Evolutionary conservation across 2,797 vertebrate species (phyloP), one percentile per base, ranked within the genome.

Genomic region (Lateolabrax maculatus): DNA sequence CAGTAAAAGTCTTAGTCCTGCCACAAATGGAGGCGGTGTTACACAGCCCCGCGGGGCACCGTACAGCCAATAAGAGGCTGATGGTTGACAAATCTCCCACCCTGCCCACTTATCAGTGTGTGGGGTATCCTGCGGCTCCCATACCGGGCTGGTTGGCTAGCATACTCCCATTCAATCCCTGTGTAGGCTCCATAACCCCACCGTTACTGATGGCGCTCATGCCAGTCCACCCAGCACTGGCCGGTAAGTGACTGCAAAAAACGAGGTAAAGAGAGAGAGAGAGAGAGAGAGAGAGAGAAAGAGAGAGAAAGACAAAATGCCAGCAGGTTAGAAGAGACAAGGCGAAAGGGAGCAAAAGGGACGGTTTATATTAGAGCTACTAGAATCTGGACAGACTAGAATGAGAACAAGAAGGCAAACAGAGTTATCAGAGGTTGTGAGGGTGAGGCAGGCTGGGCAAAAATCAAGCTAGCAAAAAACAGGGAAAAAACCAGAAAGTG

Each of bases 91-190:
- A 88, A 89, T 83, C 77, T 86, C 80, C 87, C 85, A 79, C 87
- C 90, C 88, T 77, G 84, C 82, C 90, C 86, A 85, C 84, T 81
- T 87, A 94, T 97, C 95, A 98, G 86, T 97, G 97, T 67, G 97
- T 96, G 89, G 97, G 97, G 93, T 97, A 98, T 93, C 96, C 96
- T 70, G 97, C 90, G 88, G 97, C 95, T 84, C 97, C 96, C 93
- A 97, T 97, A 76, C 97, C 96, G 5, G 96, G 95, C 88, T 97
- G 97, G 94, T 93, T 97, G 89, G 96, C 94, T 80, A 98, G 90
- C 95, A 98, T 95, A 90, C 96, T 96, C 84, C 97, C 97, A 77
- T 97, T 98, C 93, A 97, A 95, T 89, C 96, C 96, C 91, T 95
- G 96, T 90, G 95, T 93, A 1, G 97, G 95, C 61, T 96, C 97